phyloP scores from a whole-genome alignment of 2,888 invertebrate species.

The Hyposoter didymator region DNA sequence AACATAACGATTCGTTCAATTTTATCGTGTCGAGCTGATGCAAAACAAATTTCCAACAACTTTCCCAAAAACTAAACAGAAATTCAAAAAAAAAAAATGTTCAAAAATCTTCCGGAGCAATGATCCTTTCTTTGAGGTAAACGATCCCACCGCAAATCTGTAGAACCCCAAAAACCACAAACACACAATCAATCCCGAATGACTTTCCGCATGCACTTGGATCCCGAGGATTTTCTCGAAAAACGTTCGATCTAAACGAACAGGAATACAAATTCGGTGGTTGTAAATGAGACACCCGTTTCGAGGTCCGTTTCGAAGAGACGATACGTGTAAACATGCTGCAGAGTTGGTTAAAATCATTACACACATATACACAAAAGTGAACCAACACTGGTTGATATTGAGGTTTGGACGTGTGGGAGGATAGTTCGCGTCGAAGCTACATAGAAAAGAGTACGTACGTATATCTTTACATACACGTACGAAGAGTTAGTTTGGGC shows the following conservation, averaged over 20 bases:
- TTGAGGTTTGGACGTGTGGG: constrained; percentile 55
- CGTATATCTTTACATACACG: background rate
- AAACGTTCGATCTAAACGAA: background rate
- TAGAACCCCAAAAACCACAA: background rate
- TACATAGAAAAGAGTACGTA: constrained; percentile 13
- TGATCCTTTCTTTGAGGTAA: background rate
- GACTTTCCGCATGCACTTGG: background rate
- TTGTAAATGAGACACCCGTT: background rate
- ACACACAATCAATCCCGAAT: background rate
- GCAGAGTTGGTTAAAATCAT: constrained; percentile 74
- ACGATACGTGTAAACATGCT: constrained; percentile 71
- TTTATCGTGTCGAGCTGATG: too few relatives aligned
- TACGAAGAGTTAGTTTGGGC: constrained; percentile 22
- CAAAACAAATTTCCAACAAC: too few relatives aligned
- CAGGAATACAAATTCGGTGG: background rate
- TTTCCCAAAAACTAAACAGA: too few relatives aligned
- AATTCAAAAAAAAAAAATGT: too few relatives aligned
- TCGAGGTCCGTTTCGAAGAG: constrained; percentile 63
- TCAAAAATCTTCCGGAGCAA: too few relatives aligned
- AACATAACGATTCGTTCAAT: too few relatives aligned
- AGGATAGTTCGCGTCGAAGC: constrained; percentile 61
- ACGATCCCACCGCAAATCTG: background rate
- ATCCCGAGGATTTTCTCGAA: background rate
- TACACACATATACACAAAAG: constrained; percentile 58
- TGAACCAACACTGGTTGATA: constrained; percentile 31